Evolutionary conservation across 2,113 vertebrate genomes (phyloP), one percentile per base, ranked within the genome.

Genomic region (Hippocampus mohnikei): DNA sequence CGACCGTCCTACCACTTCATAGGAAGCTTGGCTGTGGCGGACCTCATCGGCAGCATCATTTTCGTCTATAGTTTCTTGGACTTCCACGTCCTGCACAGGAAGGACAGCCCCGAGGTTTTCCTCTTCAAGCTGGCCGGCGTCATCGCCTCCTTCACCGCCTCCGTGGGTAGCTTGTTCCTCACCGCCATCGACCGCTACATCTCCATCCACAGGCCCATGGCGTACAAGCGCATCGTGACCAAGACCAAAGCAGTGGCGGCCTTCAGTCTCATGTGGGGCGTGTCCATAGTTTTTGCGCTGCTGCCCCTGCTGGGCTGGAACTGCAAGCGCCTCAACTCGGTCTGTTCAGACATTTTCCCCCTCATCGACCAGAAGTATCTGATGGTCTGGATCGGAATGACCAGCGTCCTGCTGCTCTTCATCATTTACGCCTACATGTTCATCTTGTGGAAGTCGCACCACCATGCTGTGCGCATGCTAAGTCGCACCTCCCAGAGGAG

Each of bases 21-120:
- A 0, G 94, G 96, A 79, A 99, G 97, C 89, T 88, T 99, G 92
- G 97, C 97, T 0, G 94, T 98, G 82, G 96, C 97, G 0, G 97
- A 99, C 81, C 94, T 99, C 25, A 92, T 99, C 48, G 96, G 96
- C 74, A 99, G 97, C 0, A 95, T 99, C 78, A 98, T 98, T 80
- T 99, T 99, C 65, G 97, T 99, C 82, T 99, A 99, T 88, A 99
- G 97, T 84, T 99, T 99, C 83, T 93, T 98, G 63, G 97, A 99
- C 89, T 99, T 99, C 80, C 97, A 99, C 3, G 94, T 99, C 82
- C 95, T 99, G 83, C 96, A 98, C 89, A 92, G 96, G 66, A 99
- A 98, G 86, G 97, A 99, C 83, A 98, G 92, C 72, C 95, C 94
- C 11, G 95, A 94, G 0, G 91, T 99, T 72, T 99, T 98, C 78